phyloP scores from a whole-genome alignment of 2,797 vertebrate species.

The Rhynchonycteris naso region DNA sequence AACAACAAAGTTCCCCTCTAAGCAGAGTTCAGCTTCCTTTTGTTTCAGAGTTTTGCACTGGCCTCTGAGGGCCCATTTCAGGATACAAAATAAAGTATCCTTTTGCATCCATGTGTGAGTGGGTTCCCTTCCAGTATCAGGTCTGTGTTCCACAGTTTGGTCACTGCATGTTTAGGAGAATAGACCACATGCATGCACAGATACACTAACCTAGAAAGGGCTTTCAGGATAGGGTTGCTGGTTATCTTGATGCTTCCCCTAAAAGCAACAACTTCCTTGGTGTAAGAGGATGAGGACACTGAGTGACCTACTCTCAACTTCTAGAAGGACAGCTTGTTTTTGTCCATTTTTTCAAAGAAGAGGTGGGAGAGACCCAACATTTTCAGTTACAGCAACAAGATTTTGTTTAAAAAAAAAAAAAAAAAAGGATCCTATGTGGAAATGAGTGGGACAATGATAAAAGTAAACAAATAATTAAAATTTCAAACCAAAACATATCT shows the following conservation, averaged over 20 bases:
- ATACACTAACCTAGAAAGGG: slow-evolving; percentile 51
- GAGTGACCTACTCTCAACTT: slow-evolving; percentile 71
- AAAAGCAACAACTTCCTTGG: slow-evolving; percentile 45
- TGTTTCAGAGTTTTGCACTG: slow-evolving; percentile 42
- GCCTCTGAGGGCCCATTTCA: slow-evolving; percentile 46
- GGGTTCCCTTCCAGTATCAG: slow-evolving; percentile 70
- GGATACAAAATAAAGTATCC: slow-evolving; percentile 47
- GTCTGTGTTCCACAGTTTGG: slow-evolving; percentile 65
- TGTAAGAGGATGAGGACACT: slow-evolving; percentile 65
- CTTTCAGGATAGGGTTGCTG: slow-evolving; percentile 47
- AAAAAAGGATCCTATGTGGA: slow-evolving; percentile 79
- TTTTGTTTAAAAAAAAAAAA: slow-evolving; percentile 61
- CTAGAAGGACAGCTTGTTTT: slow-evolving; percentile 65
- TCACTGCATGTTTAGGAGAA: slow-evolving; percentile 67
- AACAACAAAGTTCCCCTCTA: not conserved
- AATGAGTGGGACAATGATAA: slow-evolving; percentile 83
- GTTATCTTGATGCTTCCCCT: slow-evolving; percentile 55
- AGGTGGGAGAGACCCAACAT: slow-evolving; percentile 65
- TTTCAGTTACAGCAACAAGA: slow-evolving; percentile 72
- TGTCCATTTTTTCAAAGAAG: slow-evolving; percentile 80
- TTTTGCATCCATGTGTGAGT: slow-evolving; percentile 31
- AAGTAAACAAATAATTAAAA: slow-evolving; percentile 84
- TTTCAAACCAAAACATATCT: slow-evolving; percentile 75
- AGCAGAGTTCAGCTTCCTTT: slow-evolving; percentile 56
- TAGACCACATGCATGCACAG: not conserved